Conservation (phyloP, 1,140 invertebrate genomes). For the Luehdorfia chinensis region DNA sequence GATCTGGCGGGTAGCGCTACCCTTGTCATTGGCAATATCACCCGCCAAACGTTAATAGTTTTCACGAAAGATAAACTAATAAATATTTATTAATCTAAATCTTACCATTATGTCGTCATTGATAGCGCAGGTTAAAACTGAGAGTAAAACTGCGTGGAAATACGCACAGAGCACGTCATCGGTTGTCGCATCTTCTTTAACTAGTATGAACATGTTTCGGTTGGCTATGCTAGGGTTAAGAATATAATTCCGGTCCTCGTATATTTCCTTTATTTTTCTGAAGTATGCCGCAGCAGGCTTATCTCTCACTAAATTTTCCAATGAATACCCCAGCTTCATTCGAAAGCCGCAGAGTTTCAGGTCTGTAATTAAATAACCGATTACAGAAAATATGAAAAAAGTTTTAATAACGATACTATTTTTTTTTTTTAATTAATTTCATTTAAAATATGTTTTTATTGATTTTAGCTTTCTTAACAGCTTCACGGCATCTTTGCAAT, state of each 20-base stretch:
- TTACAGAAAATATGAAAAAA: no score
- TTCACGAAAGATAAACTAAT: no score
- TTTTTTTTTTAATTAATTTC: no score
- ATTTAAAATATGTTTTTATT: no score
- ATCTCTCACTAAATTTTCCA: conserved; percentile 47
- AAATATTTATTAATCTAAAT: no score
- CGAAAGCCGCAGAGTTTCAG: conserved; percentile 74
- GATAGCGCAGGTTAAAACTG: conserved; percentile 44
- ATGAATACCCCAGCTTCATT: conserved; percentile 76
- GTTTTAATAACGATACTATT: no score
- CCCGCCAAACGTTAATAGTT: no score
- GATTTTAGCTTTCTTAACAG: no score
- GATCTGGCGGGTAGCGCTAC: no score
- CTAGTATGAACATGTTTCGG: conserved; percentile 69
- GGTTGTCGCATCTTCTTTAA: conserved; percentile 59
- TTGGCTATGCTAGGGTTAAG: conserved; percentile 62
- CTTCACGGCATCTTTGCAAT: no score
- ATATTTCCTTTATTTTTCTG: conserved; percentile 52
- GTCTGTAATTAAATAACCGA: conserved; percentile 59
- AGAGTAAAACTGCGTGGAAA: conserved; percentile 75
- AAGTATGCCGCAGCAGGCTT: conserved; percentile 43
- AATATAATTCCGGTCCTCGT: conserved; percentile 69
- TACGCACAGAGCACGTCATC: conserved; percentile 78
- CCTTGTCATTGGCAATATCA: no score
- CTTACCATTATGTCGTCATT: conserved; percentile 44